A percentile compares a stretch with the other conserved stretches of the same genome.
These are phyloP conservation scores for Clanis bilineata DNA, from an alignment of 2,888 invertebrate species.

Conservation along the genomic window DNA sequence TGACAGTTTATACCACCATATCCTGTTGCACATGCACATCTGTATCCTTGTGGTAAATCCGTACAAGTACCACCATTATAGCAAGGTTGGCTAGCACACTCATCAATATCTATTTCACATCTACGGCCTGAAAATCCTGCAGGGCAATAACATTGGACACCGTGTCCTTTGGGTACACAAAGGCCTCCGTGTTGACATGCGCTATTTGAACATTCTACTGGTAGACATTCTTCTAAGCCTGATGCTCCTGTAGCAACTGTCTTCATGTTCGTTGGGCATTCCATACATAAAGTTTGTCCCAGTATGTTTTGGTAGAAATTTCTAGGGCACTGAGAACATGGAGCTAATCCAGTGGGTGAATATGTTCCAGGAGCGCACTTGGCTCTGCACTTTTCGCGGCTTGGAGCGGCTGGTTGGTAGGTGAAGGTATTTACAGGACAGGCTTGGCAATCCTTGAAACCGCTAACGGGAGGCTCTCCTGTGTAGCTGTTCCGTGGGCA, in stretches of 20 bases:
- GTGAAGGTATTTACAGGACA: conserved; percentile 95
- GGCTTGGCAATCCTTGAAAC: conserved; percentile 96
- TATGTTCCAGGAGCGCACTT: conserved; percentile 96
- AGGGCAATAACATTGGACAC: conserved; percentile 95
- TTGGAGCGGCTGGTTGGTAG: conserved; percentile 94
- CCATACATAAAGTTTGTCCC: conserved; percentile 92
- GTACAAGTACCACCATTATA: conserved; percentile 96
- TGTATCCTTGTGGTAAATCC: conserved; percentile 95
- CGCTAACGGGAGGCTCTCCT: conserved; percentile 92
- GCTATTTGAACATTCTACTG: conserved; percentile 92
- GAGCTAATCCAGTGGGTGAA: conserved; percentile 95
- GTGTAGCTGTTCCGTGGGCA: conserved; percentile 96
- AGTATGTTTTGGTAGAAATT: conserved; percentile 95
- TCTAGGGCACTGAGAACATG: conserved; percentile 95
- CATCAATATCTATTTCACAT: conserved; percentile 97
- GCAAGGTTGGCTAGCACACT: conserved; percentile 96
- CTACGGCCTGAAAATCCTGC: conserved; percentile 96
- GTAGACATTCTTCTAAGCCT: conserved; percentile 92
- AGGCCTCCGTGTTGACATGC: conserved; percentile 96
- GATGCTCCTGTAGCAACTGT: conserved; percentile 91
- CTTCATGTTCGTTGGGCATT: conserved; percentile 95
- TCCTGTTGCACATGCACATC: conserved; percentile 93
- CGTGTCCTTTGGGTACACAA: conserved; percentile 94
- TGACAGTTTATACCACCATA: conserved; percentile 97
- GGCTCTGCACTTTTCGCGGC: conserved; percentile 90